phyloP scores from a whole-genome alignment of 2,797 vertebrate genomes.

The Sebastes diaconus region DNA sequence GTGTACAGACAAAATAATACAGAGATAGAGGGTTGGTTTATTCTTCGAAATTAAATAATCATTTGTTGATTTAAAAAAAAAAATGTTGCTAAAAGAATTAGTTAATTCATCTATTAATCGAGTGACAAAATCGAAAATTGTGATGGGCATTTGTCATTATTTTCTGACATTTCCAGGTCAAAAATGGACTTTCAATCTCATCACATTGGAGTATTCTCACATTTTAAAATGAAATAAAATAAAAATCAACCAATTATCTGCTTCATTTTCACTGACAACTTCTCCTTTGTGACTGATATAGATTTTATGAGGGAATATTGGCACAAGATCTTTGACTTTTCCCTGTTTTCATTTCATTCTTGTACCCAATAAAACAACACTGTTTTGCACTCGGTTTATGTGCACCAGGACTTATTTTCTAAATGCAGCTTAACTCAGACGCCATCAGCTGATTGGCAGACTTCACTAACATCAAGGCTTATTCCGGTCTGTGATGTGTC shows the following conservation, averaged over 20 bases:
- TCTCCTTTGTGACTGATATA: neutral
- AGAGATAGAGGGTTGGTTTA: neutral
- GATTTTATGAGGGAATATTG: neutral
- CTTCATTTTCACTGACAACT: neutral
- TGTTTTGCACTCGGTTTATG: neutral
- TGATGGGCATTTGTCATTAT: neutral
- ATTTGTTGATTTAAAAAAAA: neutral
- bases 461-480: constrained; percentile 43
- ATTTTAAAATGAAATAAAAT: neutral
- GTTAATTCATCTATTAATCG: neutral
- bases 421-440: constrained; percentile 15
- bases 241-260: neutral
- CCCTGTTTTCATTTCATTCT: neutral
- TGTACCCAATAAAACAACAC: neutral
- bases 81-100: neutral
- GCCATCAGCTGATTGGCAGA: constrained; percentile 24
- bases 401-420: neutral
- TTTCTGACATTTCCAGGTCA: neutral
- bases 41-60: neutral
- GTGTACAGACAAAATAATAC: neutral
- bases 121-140: neutral
- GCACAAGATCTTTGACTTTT: neutral
- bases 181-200: neutral
- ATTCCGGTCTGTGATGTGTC: constrained; percentile 65
- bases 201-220: neutral